These are phyloP conservation scores for Drosophila kuntzei DNA, from an alignment of 2,888 invertebrate species.

Conservation along the genomic window DNA sequence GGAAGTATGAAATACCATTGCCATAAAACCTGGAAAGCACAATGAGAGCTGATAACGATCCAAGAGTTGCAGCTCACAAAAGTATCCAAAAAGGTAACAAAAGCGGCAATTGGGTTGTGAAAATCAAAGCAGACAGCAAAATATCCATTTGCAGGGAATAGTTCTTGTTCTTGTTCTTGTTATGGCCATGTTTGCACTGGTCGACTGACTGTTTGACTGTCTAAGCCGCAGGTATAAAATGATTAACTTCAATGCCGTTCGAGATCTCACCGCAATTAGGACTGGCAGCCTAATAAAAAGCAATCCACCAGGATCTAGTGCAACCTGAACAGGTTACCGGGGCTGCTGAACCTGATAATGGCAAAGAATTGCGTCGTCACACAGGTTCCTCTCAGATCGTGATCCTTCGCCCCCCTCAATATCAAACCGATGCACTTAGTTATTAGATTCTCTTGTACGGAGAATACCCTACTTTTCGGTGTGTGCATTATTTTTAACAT, in stretches of 20 bases:
- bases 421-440: conserved; percentile 63
- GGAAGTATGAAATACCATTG: conserved; percentile 59
- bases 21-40: conserved; percentile 73
- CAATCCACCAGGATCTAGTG: conserved; percentile 67
- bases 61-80: conserved; percentile 38
- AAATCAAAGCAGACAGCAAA: conserved; percentile 59
- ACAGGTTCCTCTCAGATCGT: conserved; percentile 5
- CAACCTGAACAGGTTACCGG: conserved; percentile 43
- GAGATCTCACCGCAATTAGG: conserved; percentile 77
- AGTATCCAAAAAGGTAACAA: conserved; percentile 67
- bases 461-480: conserved; percentile 4
- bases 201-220: conserved; percentile 68
- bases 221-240: conserved; percentile 78
- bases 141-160: conserved; percentile 65
- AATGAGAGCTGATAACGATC: conserved; percentile 72
- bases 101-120: conserved; percentile 71
- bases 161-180: conserved; percentile 21
- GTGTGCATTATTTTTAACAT: conserved; percentile 62
- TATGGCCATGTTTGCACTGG: conserved; percentile 44
- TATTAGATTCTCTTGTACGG: conserved; percentile 34
- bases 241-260: conserved; percentile 74
- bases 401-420: conserved; percentile 29
- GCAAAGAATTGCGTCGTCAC: conserved; percentile 25
- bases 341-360: conserved; percentile 6
- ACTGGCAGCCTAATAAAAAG: conserved; percentile 72